A percentile compares a stretch with the other conserved stretches of the same genome.
phyloP scores from a whole-genome alignment of 2,888 invertebrate species.

The Callinectes sapidus region DNA sequence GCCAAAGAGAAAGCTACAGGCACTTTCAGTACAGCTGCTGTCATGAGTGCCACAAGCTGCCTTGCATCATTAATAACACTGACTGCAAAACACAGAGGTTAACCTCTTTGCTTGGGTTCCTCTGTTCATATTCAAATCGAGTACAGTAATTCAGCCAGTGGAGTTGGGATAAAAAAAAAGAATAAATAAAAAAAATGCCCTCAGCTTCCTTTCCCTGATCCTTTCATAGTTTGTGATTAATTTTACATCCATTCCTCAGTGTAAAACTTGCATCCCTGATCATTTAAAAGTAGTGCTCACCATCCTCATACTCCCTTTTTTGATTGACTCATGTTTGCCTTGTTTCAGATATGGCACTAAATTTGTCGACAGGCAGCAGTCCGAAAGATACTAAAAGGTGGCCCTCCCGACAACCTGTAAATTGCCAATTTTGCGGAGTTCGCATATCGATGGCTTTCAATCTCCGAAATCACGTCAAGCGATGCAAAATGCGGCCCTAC shows the following conservation, averaged over 20 bases:
- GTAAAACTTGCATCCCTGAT: conserved; percentile 57
- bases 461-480: conserved; percentile 72
- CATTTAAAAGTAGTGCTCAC: conserved; percentile 58
- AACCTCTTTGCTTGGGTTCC: background rate
- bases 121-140: conserved; percentile 3
- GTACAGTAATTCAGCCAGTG: conserved; percentile 38
- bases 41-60: conserved; percentile 40
- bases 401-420: conserved; percentile 73
- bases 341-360: conserved; percentile 72
- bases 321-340: conserved; percentile 68
- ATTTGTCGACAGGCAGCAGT: conserved; percentile 72
- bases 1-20: conserved; percentile 44
- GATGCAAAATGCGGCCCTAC: conserved; percentile 73
- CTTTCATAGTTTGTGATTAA: conserved; percentile 44
- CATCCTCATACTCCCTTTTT: conserved; percentile 60
- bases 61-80: conserved; percentile 17
- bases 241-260: conserved; percentile 45
- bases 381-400: conserved; percentile 72
- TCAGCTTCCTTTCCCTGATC: conserved; percentile 47
- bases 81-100: background rate
- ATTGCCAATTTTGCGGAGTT: conserved; percentile 73
- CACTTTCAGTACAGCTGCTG: background rate
- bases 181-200: conserved; percentile 24
- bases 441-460: conserved; percentile 73
- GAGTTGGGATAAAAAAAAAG: conserved; percentile 32